These are phyloP conservation scores for Psophia crepitans DNA, from an alignment of 2,113 vertebrate species.

Conservation along the genomic window DNA sequence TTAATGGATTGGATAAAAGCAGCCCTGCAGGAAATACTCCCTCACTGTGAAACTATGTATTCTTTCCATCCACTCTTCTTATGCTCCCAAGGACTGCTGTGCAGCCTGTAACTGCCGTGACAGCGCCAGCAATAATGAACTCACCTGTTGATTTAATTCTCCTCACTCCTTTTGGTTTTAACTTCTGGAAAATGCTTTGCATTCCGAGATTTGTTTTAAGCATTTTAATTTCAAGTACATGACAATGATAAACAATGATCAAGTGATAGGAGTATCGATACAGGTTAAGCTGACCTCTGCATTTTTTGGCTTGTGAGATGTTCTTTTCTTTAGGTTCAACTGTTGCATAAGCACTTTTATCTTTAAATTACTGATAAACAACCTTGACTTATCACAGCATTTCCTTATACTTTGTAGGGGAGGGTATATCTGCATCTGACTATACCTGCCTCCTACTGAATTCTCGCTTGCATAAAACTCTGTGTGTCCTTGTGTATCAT, in stretches of 20 bases:
- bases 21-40: not conserved
- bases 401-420: not conserved
- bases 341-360: not conserved
- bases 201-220: slow-evolving; percentile 19
- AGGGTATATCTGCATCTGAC: not conserved
- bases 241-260: not conserved
- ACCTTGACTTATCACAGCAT: not conserved
- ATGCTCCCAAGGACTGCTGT: not conserved
- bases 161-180: slow-evolving; percentile 27
- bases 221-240: slow-evolving; percentile 50
- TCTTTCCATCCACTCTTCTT: not conserved
- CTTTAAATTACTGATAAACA: not conserved
- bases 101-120: slow-evolving; percentile 3
- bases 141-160: not conserved
- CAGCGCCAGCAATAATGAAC: not conserved
- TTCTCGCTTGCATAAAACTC: not conserved
- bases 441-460: not conserved
- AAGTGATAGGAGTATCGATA: not conserved
- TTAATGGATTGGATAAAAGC: not conserved
- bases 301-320: not conserved
- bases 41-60: not conserved
- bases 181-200: slow-evolving; percentile 27
- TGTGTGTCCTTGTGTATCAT: not conserved
- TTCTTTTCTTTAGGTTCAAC: not conserved
- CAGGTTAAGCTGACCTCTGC: not conserved